Percentiles rank a stretch among this genome's conserved stretches.
Evolutionary conservation across 37 sponge, comb jelly and placozoan species (phyloP).

Genomic region (Beroe forskalii): DNA sequence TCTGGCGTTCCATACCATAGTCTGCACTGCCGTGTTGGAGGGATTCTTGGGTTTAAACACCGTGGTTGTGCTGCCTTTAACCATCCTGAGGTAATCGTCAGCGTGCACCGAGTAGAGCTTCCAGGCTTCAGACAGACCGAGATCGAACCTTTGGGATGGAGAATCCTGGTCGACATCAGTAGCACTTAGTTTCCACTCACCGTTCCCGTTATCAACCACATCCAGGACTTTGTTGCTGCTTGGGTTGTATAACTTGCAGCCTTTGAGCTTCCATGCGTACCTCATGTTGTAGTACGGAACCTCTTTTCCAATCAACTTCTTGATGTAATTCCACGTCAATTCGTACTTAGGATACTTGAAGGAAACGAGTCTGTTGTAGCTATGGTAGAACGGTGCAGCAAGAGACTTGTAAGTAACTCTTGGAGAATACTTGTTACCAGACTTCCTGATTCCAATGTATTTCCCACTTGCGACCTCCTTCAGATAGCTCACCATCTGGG

Average conservation of each 20-base stretch:
- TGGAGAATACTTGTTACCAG: not conserved
- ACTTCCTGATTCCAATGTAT: constrained; percentile 43
- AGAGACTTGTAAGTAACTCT: not conserved
- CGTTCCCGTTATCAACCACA: not conserved
- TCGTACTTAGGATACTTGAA: constrained; percentile 28
- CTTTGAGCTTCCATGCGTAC: constrained; percentile 11
- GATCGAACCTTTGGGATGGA: not conserved
- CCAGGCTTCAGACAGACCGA: not conserved
- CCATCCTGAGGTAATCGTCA: not conserved
- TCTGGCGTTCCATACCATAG: not conserved
- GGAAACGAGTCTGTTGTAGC: constrained; percentile 21
- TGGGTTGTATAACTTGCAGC: constrained; percentile 10
- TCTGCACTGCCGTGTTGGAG: not conserved
- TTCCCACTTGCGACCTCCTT: not conserved
- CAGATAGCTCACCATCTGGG: constrained; percentile 56
- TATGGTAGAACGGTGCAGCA: constrained; percentile 22
- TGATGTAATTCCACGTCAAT: not conserved
- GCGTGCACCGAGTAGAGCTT: not conserved
- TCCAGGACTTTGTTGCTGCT: not conserved
- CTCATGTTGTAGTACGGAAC: not conserved
- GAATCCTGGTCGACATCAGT: not conserved
- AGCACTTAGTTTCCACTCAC: not conserved
- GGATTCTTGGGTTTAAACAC: not conserved
- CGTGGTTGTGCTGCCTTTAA: not conserved
- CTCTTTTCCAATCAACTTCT: not conserved